phyloP scores from a whole-genome alignment of 2,797 vertebrate species.

The Sebastes baramenuke region DNA sequence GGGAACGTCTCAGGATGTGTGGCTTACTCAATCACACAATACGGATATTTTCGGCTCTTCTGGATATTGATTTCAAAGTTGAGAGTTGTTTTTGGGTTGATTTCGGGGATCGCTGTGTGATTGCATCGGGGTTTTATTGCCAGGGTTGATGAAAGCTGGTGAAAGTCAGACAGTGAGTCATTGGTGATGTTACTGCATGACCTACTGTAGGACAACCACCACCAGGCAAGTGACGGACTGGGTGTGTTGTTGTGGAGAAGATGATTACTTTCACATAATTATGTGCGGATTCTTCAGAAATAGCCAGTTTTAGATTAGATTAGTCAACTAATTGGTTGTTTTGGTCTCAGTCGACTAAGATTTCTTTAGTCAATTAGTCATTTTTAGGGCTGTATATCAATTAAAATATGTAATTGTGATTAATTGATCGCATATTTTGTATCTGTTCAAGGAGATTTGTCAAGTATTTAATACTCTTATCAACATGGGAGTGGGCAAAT shows the following conservation, averaged over 20 bases:
- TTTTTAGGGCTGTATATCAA: too few relatives aligned
- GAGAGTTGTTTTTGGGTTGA: constrained; percentile 4
- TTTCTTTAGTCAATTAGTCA: too few relatives aligned
- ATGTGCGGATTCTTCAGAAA: background rate
- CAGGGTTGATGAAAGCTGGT: constrained; percentile 44
- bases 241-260: constrained; percentile 1
- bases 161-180: constrained; percentile 45
- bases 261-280: background rate
- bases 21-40: background rate
- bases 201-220: background rate
- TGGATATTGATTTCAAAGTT: constrained; percentile 1
- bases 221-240: constrained; percentile 20
- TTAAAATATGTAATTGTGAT: too few relatives aligned
- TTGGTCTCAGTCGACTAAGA: too few relatives aligned
- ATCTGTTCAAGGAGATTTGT: too few relatives aligned
- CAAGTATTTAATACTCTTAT: too few relatives aligned
- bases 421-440: too few relatives aligned
- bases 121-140: constrained; percentile 35
- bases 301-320: background rate
- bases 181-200: constrained; percentile 34
- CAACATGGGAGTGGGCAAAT: too few relatives aligned
- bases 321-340: too few relatives aligned
- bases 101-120: constrained; percentile 15
- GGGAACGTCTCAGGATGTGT: background rate
- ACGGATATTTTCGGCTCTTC: background rate